Conservation (phyloP, 2,888 invertebrate species). For the Nemotelus nigrinus region DNA sequence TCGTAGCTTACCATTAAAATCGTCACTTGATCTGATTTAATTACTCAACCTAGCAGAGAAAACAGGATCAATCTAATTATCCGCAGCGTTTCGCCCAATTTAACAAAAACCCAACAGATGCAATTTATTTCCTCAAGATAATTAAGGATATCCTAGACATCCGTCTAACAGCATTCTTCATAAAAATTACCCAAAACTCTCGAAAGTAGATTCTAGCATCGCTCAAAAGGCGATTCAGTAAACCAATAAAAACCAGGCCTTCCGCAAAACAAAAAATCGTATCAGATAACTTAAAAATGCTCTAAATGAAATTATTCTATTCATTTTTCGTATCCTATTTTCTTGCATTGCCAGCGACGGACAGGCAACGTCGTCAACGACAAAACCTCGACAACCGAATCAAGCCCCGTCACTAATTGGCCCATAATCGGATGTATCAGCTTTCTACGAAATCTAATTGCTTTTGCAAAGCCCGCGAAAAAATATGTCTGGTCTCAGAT, state of each 20-base stretch:
- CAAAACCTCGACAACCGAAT: background rate
- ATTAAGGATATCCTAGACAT: too few relatives aligned
- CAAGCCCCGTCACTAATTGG: constrained; percentile 20
- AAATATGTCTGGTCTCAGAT: too few relatives aligned
- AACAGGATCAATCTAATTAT: too few relatives aligned
- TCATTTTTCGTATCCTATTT: background rate
- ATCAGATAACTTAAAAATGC: background rate
- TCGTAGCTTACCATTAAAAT: too few relatives aligned
- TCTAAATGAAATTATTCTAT: background rate
- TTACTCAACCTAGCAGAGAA: too few relatives aligned
- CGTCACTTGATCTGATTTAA: too few relatives aligned
- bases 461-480: background rate
- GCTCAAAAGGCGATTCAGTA: background rate
- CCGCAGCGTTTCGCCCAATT: too few relatives aligned
- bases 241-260: background rate
- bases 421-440: constrained; percentile 28
- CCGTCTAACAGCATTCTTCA: too few relatives aligned
- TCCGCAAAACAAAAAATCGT: background rate
- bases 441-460: background rate
- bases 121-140: too few relatives aligned
- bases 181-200: too few relatives aligned
- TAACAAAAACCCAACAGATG: too few relatives aligned
- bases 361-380: background rate
- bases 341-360: background rate
- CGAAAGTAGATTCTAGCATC: too few relatives aligned